A percentile compares a stretch with the other conserved stretches of the same genome.
Evolutionary conservation across 2,113 vertebrate genomes (phyloP).

Genomic region (Mobula hypostoma): DNA sequence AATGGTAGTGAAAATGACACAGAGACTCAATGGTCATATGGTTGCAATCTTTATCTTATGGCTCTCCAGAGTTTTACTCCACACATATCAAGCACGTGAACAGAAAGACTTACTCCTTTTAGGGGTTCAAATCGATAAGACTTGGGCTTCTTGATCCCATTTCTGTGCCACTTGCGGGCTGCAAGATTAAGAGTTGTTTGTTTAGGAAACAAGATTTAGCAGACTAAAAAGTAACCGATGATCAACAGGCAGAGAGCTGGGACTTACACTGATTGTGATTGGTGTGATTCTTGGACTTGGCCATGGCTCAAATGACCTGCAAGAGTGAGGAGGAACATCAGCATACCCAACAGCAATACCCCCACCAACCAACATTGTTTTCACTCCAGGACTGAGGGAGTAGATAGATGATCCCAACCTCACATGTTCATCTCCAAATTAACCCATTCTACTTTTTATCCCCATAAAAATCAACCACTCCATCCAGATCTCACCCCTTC

Average conservation of each 20-base stretch:
- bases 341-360: neutral
- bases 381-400: too few species aligned
- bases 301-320: constrained; percentile 59
- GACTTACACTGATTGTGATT: constrained; percentile 95
- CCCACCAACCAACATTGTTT: too few species aligned
- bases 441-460: too few species aligned
- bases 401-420: too few species aligned
- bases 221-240: neutral
- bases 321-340: neutral
- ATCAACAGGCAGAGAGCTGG: too few species aligned
- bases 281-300: constrained; percentile 98
- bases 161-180: constrained; percentile 96
- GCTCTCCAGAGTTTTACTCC: neutral
- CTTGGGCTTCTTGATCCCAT: constrained; percentile 92
- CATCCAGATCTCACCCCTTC: too few species aligned
- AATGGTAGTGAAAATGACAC: neutral
- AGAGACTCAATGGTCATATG: too few species aligned
- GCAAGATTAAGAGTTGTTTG: neutral
- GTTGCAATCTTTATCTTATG: too few species aligned
- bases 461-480: too few species aligned
- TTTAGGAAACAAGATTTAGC: neutral
- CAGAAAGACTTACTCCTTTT: constrained; percentile 73
- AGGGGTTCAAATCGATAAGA: constrained; percentile 82
- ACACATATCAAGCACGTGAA: neutral
- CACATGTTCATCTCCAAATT: too few species aligned